Evolutionary conservation across 2,888 invertebrate species (phyloP), one percentile per base, ranked within the genome.

Genomic region (Spodoptera picta): DNA sequence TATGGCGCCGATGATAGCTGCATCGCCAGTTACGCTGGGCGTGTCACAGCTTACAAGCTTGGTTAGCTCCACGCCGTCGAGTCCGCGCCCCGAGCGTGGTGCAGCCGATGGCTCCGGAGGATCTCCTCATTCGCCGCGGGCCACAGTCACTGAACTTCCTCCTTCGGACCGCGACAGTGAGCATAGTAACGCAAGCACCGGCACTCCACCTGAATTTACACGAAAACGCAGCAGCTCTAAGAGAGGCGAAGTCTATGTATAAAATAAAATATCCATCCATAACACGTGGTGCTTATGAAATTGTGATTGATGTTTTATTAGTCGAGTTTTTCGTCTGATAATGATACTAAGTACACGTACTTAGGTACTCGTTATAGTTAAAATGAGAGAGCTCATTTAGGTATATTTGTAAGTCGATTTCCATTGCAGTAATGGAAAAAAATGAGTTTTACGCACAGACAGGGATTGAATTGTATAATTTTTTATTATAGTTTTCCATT

Each of bases 41-140:
- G 95, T 96, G 70, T 95, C 96, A 2, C 96, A 96, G 83, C 86
- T 96, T 41, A 95, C 95, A 0, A 92, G 95, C 10, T 49, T 91
- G 92, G 73, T 95, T 91, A 93, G 93, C 36, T 94, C 95, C 0
- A 91, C 95, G 27, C 95, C 95, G 42, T 92, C 95, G n/a, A 88
- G 88, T 9, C 91, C 92, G 7, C 84, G 87, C 27, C 76, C 87
- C 0, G 90, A 91, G 60, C 81, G 90, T 4, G 84, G 84, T 43
- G 79, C 84, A 19, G 83, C 84, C 1, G 83, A 84, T 53, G 84
- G 84, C 5, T 79, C 84, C 9, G 82, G 83, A 0, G 80, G 80
- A 2, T 80, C 68, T 7, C 83, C 73, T 31, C 82, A 79, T 14
- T 48, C 77, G 0, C 81, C 85, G 0, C 83, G 87, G 27, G 86